phyloP scores from a whole-genome alignment of 1,140 invertebrate genomes.

The Charaxes varanes region DNA sequence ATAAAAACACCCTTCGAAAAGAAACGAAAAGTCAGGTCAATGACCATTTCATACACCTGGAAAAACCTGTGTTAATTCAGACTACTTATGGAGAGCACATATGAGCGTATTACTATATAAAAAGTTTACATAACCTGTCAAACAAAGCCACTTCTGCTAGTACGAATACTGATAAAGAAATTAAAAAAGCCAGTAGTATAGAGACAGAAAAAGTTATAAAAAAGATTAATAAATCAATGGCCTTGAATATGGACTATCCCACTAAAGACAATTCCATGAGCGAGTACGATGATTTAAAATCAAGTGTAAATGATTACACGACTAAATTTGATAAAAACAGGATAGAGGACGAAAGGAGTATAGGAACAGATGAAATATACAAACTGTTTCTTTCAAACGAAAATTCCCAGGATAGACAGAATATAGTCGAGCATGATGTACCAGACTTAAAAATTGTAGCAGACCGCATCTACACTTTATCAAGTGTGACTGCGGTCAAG shows the following conservation, averaged over 20 bases:
- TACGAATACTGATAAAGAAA: slow-evolving; percentile 35
- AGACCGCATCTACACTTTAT: too few species aligned
- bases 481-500: too few species aligned
- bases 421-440: too few species aligned
- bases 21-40: slow-evolving; percentile 1
- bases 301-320: slow-evolving; percentile 9
- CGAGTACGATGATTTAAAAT: slow-evolving; percentile 30
- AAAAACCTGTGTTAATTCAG: slow-evolving; percentile 42
- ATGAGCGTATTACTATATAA: slow-evolving; percentile 26
- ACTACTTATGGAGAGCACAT: slow-evolving; percentile 27
- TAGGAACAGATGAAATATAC: slow-evolving; percentile 1
- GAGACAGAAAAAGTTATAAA: slow-evolving; percentile 59
- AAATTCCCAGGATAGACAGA: too few species aligned
- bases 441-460: too few species aligned
- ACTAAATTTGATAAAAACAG: slow-evolving; percentile 4
- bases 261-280: slow-evolving; percentile 37
- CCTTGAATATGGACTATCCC: slow-evolving; percentile 34
- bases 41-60: slow-evolving; percentile 17
- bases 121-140: slow-evolving; percentile 18
- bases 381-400: too few species aligned
- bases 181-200: slow-evolving; percentile 16
- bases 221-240: slow-evolving; percentile 61
- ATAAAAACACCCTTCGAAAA: slow-evolving; percentile 7
- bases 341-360: slow-evolving; percentile 8
- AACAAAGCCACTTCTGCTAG: slow-evolving; percentile 25